Percentiles rank a stretch among this genome's conserved stretches.
Evolutionary conservation across 2,888 invertebrate species (phyloP).

Genomic region (Sarcophaga variegata): DNA sequence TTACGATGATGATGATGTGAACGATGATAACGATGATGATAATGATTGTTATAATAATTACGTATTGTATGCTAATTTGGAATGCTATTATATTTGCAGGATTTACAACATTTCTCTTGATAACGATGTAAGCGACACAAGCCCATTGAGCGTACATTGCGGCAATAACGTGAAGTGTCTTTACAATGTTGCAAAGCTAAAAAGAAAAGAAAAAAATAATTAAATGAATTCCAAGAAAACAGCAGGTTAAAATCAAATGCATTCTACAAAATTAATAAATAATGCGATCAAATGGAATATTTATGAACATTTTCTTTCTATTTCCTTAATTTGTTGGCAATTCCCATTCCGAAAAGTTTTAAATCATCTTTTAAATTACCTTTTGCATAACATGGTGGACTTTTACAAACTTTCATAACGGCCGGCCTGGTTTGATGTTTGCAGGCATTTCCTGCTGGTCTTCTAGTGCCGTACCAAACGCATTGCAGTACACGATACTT

Average conservation of each 20-base stretch:
- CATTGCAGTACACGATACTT: slow-evolving; percentile 95
- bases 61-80: slow-evolving; percentile 64
- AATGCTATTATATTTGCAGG: slow-evolving; percentile 83
- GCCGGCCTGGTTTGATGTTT: slow-evolving; percentile 88
- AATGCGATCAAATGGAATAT: neutral
- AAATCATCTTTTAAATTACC: slow-evolving; percentile 78
- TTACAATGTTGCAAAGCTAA: slow-evolving; percentile 86
- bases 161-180: slow-evolving; percentile 92
- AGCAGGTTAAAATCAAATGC: slow-evolving; percentile 1
- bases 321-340: no score
- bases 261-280: neutral
- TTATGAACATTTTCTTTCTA: neutral
- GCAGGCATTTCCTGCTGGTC: slow-evolving; percentile 93
- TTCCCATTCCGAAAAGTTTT: no score
- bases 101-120: slow-evolving; percentile 93
- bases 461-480: slow-evolving; percentile 93
- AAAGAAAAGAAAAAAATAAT: slow-evolving; percentile 65
- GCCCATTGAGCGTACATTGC: slow-evolving; percentile 93
- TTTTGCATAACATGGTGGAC: slow-evolving; percentile 85
- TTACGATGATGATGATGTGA: slow-evolving; percentile 38
- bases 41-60: slow-evolving; percentile 32
- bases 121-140: slow-evolving; percentile 93
- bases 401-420: slow-evolving; percentile 90
- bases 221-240: neutral
- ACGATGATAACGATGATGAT: slow-evolving; percentile 41